Evolutionary conservation across 2,888 invertebrate species (phyloP).

Genomic region (Epinotia brunnichana): DNA sequence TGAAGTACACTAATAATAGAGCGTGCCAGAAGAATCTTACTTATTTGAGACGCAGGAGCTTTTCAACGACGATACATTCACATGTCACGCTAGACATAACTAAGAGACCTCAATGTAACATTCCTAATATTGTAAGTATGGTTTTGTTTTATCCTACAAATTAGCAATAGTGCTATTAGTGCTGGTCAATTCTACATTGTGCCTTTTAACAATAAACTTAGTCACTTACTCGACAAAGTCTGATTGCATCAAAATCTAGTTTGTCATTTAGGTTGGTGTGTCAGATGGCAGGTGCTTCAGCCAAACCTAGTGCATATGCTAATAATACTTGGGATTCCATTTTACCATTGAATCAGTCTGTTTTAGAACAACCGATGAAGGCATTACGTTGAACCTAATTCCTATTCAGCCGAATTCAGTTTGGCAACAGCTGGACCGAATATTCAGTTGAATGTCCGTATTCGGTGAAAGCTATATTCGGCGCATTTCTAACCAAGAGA

Average conservation of each 20-base stretch:
- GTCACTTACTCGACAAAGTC: not conserved
- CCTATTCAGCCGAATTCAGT: too few relatives aligned
- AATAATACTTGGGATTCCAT: not conserved
- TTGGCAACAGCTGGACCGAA: too few relatives aligned
- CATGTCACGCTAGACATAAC: not conserved
- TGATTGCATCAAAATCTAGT: not conserved
- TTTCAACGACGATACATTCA: constrained; percentile 7
- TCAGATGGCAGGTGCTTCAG: not conserved
- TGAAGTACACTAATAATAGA: constrained; percentile 23
- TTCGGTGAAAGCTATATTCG: too few relatives aligned
- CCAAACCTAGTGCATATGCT: not conserved
- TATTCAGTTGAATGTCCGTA: too few relatives aligned
- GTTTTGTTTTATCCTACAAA: not conserved
- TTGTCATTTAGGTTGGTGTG: not conserved
- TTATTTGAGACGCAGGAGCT: not conserved
- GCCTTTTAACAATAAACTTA: too few relatives aligned
- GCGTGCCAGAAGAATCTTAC: not conserved
- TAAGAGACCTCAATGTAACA: constrained; percentile 17
- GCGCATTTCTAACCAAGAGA: too few relatives aligned
- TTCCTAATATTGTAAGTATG: constrained; percentile 39
- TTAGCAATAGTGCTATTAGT: not conserved
- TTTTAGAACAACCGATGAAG: too few relatives aligned
- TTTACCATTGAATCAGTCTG: too few relatives aligned
- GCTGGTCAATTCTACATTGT: too few relatives aligned
- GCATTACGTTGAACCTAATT: too few relatives aligned